These are phyloP conservation scores for Leptodactylus fuscus DNA, from an alignment of 2,113 vertebrate genomes.

Conservation along the genomic window DNA sequence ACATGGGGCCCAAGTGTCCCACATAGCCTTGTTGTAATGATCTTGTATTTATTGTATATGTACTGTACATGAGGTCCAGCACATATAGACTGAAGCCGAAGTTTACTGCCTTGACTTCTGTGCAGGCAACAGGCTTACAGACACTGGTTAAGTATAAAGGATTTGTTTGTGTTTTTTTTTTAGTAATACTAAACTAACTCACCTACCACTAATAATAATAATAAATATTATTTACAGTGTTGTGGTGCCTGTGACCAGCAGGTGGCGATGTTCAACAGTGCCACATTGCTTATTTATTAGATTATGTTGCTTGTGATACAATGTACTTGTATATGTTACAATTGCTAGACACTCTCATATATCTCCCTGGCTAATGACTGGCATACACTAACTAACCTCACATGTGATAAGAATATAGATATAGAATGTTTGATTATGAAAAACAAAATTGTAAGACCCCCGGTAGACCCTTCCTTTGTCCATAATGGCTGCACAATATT, in stretches of 20 bases:
- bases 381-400: background rate
- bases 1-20: too few relatives aligned
- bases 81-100: too few relatives aligned
- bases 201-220: too few relatives aligned
- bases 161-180: too few relatives aligned
- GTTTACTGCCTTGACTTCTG: too few relatives aligned
- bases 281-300: background rate
- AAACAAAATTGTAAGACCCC: background rate
- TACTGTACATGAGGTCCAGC: too few relatives aligned
- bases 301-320: too few relatives aligned
- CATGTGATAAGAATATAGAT: background rate
- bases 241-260: background rate
- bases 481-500: background rate
- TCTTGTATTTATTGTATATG: too few relatives aligned
- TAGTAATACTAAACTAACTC: too few relatives aligned
- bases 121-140: too few relatives aligned
- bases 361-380: background rate
- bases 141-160: too few relatives aligned
- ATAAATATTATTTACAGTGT: background rate
- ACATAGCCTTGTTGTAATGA: too few relatives aligned
- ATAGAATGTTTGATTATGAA: conserved; percentile 9
- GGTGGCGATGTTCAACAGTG: background rate
- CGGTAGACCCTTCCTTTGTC: background rate
- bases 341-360: background rate
- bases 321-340: background rate